Evolutionary conservation across 2,888 invertebrate species (phyloP), one percentile per base, ranked within the genome.

Genomic region (Pharmacophagus antenor): DNA sequence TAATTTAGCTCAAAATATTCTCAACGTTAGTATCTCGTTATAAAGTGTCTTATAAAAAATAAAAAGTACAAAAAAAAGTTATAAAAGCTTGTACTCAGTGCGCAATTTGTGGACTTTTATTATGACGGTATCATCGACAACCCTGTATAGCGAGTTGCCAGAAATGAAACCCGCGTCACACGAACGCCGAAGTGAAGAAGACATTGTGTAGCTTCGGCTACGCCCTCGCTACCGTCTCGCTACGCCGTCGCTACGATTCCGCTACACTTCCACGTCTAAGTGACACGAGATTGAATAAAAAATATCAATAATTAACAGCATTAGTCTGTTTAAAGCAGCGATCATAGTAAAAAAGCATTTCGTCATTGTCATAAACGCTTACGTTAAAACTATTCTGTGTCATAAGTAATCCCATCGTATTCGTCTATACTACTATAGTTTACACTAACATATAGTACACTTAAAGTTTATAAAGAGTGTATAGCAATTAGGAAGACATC

Each of bases 401-500:
- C 47, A 56, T 53, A 56, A 56, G 31, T 61, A 52, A 61, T 22
- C 6, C 27, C 22, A 52, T 52, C 46, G 25, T 51, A 52, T 51
- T 25, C 20, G n/a, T 41, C n/a, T 48, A 48, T 47, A 51, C 22
- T 56, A 42, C 54, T 55, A 61, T 68, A 61, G 63, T 64, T 59
- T 60, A 65, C 79, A 82, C 84, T 86, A 85, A 77, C 84, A 85
- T 87, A 88, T 77, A 67, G 67, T 82, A 71, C 73, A 80, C 80
- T 84, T 85, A 84, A 72, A 76, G 70, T 79, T 74, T 81, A 83
- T 85, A 86, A 81, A 84, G 84, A 88, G 82, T 90, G 83, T 90
- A 90, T 89, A 90, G 89, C 89, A 85, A 80, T 84, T 84, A 89
- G 90, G 90, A 90, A 90, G 90, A 90, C 90, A 89, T 90, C 83